Percentiles rank a stretch among this genome's conserved stretches.
These are phyloP conservation scores for Ficedula albicollis DNA, from an alignment of 2,797 vertebrate species.

Conservation along the genomic window DNA sequence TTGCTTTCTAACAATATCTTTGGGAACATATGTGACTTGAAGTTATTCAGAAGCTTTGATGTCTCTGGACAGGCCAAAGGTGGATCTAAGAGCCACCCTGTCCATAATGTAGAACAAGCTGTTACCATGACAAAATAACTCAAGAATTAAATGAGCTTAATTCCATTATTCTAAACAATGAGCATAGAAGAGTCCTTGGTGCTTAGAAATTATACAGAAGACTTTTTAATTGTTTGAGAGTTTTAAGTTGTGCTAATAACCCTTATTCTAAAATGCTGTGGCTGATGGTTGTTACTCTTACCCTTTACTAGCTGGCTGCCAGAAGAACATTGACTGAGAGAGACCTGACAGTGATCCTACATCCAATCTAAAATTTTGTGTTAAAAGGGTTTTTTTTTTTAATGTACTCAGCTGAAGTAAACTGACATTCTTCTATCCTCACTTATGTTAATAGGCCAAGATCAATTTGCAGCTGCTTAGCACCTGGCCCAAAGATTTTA, in stretches of 20 bases:
- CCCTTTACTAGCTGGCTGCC: not conserved
- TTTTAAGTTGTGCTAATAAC: not conserved
- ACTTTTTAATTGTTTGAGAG: not conserved
- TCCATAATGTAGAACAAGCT: not conserved
- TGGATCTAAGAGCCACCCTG: not conserved
- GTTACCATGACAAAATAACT: not conserved
- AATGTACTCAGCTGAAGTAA: conserved; percentile 24
- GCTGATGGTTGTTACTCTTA: not conserved
- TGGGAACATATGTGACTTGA: not conserved
- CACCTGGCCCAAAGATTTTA: conserved; percentile 25
- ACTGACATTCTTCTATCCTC: not conserved
- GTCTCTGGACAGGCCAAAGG: not conserved
- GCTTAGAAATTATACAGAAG: not conserved
- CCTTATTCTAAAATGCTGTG: not conserved
- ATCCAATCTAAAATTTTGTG: not conserved
- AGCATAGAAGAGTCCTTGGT: not conserved
- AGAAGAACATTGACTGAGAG: not conserved
- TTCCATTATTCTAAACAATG: not conserved
- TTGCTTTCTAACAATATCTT: conserved; percentile 7
- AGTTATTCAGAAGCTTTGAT: not conserved
- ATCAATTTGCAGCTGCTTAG: conserved; percentile 52
- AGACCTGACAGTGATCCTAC: not conserved
- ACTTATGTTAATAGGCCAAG: not conserved
- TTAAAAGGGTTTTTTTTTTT: not conserved
- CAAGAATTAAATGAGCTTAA: not conserved